These are phyloP conservation scores for Chrysolina oricalcia DNA, from an alignment of 2,888 invertebrate species.

Conservation along the genomic window DNA sequence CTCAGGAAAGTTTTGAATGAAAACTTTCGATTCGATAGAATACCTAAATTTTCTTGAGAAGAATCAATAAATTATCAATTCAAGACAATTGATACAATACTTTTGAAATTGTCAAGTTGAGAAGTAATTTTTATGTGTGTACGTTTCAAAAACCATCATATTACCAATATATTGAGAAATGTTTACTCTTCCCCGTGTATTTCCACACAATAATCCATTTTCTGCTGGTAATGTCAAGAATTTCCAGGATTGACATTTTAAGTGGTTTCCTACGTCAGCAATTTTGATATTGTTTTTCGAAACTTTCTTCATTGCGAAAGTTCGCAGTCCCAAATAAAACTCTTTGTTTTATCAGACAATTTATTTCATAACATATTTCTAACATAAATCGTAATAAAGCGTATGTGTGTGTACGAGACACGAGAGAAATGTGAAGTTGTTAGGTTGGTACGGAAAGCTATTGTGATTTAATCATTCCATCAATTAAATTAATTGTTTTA, in stretches of 20 bases:
- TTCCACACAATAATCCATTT: neutral
- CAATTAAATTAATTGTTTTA: constrained; percentile 2
- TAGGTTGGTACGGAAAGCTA: constrained; percentile 56
- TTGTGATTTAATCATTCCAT: constrained; percentile 40
- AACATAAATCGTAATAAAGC: constrained; percentile 56
- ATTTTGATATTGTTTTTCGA: neutral
- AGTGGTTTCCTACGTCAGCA: neutral
- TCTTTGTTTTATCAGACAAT: constrained; percentile 46
- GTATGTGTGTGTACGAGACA: constrained; percentile 46
- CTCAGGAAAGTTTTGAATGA: too few relatives aligned
- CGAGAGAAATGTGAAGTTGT: constrained; percentile 52
- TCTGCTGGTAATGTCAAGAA: neutral
- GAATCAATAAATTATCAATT: too few relatives aligned
- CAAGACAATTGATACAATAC: too few relatives aligned
- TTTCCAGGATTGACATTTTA: neutral
- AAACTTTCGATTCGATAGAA: too few relatives aligned
- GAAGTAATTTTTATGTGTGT: too few relatives aligned
- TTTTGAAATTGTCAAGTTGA: too few relatives aligned
- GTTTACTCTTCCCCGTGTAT: too few relatives aligned
- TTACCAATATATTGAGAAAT: too few relatives aligned
- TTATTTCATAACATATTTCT: constrained; percentile 57
- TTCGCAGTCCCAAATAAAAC: constrained; percentile 44
- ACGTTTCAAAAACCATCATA: too few relatives aligned
- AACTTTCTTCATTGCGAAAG: constrained; percentile 1
- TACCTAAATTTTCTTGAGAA: too few relatives aligned